Base-by-base conservation (phyloP, 2,797 vertebrate species). In the Acanthornis magna region DNA sequence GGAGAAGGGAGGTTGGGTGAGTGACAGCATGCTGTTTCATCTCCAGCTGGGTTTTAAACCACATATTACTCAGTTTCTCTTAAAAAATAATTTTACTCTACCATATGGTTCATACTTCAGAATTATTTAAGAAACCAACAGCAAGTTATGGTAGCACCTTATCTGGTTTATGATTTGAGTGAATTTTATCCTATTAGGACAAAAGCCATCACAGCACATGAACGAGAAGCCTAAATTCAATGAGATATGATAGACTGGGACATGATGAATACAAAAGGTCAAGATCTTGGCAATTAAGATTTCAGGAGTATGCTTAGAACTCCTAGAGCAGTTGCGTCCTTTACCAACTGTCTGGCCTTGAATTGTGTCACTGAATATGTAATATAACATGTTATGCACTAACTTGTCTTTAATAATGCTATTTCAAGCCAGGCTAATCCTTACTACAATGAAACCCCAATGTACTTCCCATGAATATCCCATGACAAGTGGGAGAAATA, bases 11-110 rank as follows among this genome's bases (percentile, higher is more conserved):
- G 9, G 1, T 23, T 53, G 40, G 9, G 29, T 0, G 0, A 21
- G 16, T 0, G 0, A 29, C 55, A 4, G 1, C 5, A 9, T n/a
- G n/a, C 3, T 8, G 1, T 47, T 50, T 54, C 29, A 47, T 30
- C 11, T 34, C 9, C 40, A 61, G 25, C 25, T 53, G 54, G 32
- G 20, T 10, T 53, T 53, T 29, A 68, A 76, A 76, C 13, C 29
- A 47, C 62, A 8, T 47, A 12, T 40, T 51, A 22, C 3, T 45
- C 21, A 1, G 3, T 65, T 79, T 72, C 11, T 73, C 32, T 40
- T 62, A n/a, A 55, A 55, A 54, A 66, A 58, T 21, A 45, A 18
- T 54, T 82, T 73, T 63, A 11, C 14, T 74, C 8, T 1, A 53
- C 13, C 4, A 11, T 45, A 27, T 30, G 26, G 3, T 7, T 66